phyloP scores from a whole-genome alignment of 2,888 invertebrate species.

The Campaea margaritaria region DNA sequence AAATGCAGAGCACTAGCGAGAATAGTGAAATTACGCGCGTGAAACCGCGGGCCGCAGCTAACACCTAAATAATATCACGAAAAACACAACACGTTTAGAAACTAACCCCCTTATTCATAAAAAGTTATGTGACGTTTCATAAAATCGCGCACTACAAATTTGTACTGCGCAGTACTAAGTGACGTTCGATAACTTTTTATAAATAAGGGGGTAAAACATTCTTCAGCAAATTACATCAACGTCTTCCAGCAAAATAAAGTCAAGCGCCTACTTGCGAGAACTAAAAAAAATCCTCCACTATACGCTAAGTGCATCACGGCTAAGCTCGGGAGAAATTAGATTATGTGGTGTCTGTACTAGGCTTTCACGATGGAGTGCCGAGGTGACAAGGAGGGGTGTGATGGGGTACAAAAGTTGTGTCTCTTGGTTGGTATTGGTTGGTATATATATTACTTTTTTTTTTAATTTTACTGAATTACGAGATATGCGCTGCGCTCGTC shows the following conservation, averaged over 20 bases:
- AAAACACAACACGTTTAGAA: not conserved
- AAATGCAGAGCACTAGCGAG: no score
- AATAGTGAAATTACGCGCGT: no score
- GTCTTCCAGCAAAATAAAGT: constrained; percentile 8
- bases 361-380: constrained; percentile 48
- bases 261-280: constrained; percentile 8
- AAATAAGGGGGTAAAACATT: no score
- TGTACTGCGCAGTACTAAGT: no score
- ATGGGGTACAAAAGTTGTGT: constrained; percentile 35
- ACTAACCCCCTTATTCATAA: no score
- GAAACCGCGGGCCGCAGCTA: no score
- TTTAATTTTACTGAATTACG: no score
- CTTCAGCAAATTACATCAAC: constrained; percentile 2
- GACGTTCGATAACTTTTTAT: no score
- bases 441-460: no score
- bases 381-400: constrained; percentile 33
- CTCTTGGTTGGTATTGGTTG: not conserved
- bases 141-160: no score
- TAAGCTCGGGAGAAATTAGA: constrained; percentile 59
- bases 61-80: not conserved
- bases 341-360: constrained; percentile 55
- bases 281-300: constrained; percentile 10
- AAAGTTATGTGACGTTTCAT: no score
- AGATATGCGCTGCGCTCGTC: no score
- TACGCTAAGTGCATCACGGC: constrained; percentile 56